Evolutionary conservation across 2,888 invertebrate genomes (phyloP), one percentile per base, ranked within the genome.

Genomic region (Ceraclea dissimilis): DNA sequence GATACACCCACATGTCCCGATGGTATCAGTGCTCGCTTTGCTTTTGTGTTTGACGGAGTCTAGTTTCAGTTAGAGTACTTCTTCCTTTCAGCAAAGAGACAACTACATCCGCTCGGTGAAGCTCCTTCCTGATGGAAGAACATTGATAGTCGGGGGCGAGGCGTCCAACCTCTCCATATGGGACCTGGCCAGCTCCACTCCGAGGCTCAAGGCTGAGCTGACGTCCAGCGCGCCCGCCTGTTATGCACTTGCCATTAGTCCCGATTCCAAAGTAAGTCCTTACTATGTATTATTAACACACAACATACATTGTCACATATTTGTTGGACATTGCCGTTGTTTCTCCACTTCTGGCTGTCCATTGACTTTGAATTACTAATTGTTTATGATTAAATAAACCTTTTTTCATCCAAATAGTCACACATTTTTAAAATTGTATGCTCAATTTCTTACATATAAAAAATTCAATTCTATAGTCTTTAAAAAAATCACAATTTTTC

Each of bases 51-150:
- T 39, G 39, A 39, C 39, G 39, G 39, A 39, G 16, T 49, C 10
- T 39, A 39, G 39, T 39, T 39, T 39, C 39, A 39, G 39, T n/a
- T 39, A 39, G 39, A 39, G 39, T 39, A 39, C 13, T 39, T 39
- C 39, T 18, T 53, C 2, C 58, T 68, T 72, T 51, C 73, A 88
- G 86, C 94, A 95, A 85, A 79, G 93, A 52, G 96, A 97, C 72
- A 95, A 94, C 77, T 97, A 97, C 77, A 96, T 98, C 67, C 79
- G 93, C 60, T 91, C 95, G 22, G 96, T 97, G 64, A 97, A 97
- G 74, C 80, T 98, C 26, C 78, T 97, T 57, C 93, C 93, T 0
- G 97, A 97, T 71, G 94, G 94, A 0, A 80, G 94, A 55, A 96
- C 96, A 50, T 75, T 98, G 57, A 90, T 98, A 64, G 97, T 98